Evolutionary conservation across 2,888 invertebrate genomes (phyloP).

Genomic region (Leptinotarsa rubiginosa): DNA sequence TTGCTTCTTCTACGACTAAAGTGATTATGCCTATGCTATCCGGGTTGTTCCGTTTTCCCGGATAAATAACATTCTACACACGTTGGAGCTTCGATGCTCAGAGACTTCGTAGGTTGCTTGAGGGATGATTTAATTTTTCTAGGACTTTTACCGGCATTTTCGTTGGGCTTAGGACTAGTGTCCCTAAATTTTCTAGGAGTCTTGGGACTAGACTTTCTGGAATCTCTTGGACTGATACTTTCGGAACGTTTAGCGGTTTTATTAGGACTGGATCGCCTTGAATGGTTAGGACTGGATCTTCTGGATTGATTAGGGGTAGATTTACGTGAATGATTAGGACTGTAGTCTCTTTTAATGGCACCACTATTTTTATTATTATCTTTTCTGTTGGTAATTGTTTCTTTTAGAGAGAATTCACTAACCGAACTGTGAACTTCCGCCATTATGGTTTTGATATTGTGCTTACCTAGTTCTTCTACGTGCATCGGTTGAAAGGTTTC

Average conservation of each 20-base stretch:
- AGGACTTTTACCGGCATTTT: constrained; percentile 52
- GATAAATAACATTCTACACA: constrained; percentile 81
- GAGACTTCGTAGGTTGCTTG: constrained; percentile 67
- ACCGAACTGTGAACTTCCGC: constrained; percentile 62
- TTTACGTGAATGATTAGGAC: constrained; percentile 49
- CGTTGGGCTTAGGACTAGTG: constrained; percentile 45
- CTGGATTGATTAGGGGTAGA: constrained; percentile 51
- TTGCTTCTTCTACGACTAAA: constrained; percentile 43
- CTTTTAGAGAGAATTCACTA: constrained; percentile 37
- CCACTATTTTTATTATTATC: constrained; percentile 43
- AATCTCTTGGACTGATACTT: constrained; percentile 48
- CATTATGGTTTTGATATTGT: constrained; percentile 66
- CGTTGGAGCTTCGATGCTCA: constrained; percentile 77
- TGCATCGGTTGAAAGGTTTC: constrained; percentile 90
- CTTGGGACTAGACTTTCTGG: constrained; percentile 49
- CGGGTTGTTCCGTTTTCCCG: constrained; percentile 67
- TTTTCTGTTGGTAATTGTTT: constrained; percentile 55
- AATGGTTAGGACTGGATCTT: constrained; percentile 46
- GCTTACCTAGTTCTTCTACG: constrained; percentile 91
- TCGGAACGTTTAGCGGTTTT: constrained; percentile 45
- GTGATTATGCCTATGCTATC: constrained; percentile 58
- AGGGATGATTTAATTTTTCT: constrained; percentile 63
- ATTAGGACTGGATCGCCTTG: constrained; percentile 48
- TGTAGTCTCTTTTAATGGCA: constrained; percentile 51
- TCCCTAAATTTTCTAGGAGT: constrained; percentile 59